Base-by-base conservation (phyloP, 2,113 vertebrate species). In the Neodon shergylaensis region DNA sequence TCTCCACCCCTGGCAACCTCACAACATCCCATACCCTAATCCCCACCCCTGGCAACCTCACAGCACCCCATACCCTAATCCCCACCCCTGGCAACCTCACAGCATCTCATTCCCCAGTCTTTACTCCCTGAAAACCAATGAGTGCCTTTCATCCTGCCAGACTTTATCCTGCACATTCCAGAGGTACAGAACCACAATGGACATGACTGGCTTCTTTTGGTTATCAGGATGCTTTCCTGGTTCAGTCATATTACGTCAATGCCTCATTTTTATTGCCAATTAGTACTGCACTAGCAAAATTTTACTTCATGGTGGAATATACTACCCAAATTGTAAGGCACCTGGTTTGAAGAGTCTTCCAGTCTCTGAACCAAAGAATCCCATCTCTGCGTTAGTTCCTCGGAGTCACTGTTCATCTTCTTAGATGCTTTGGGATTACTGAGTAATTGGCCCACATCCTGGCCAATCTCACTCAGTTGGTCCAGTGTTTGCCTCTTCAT, bases 261-360 rank as follows among this genome's bases (percentile, higher is more conserved):
- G 42, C 0, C 24, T 66, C 24, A n/a, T 33, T 47, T 47, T 13
- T 78, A 49, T 14, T 74, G 28, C 12, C 82, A 92, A 88, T 17
- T 13, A 86, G 39, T n/a, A 84, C 13, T 76, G 42, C 47, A 70
- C 22, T 58, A 21, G 58, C 17, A 68, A 10, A 49, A 26, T 33
- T 49, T 74, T 54, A 83, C 10, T 36, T 65, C 63, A 61, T 52
- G 39, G n/a, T 9, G 79, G 12, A 86, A 83, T 3, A 66, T 24
- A 61, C 7, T 61, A 36, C 10, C 68, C 58, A 85, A 68, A 95
- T 72, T 28, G 52, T 85, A 90, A 86, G 54, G 82, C 98, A 99
- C 99, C 99, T 99, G 99, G 86, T 99, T 99, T 84, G 99, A 99
- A 96, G 98, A 99, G 97, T 99, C 99, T 96, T 99, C 99, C 68